Evolutionary conservation across 2,797 vertebrate genomes (phyloP).

Genomic region (Sarcoramphus papa): DNA sequence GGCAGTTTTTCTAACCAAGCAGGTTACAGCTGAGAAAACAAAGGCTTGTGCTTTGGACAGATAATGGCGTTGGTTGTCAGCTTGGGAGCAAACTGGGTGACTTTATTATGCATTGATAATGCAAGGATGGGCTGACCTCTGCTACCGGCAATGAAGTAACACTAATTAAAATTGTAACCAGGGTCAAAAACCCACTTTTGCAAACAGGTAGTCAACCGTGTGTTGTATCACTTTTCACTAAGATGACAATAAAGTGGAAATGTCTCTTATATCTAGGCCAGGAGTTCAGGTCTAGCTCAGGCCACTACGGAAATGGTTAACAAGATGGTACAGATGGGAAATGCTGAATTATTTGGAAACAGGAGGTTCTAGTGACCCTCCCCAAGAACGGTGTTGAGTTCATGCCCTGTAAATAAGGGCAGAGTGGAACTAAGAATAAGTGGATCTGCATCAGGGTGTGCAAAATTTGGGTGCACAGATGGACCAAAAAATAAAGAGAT

Average conservation of each 20-base stretch:
- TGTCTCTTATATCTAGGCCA: not conserved
- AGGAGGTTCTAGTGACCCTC: not conserved
- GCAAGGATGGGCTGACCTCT: not conserved
- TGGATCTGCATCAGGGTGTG: rapidly evolving
- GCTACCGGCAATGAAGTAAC: not conserved
- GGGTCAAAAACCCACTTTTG: not conserved
- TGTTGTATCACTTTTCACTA: not conserved
- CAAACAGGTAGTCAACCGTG: not conserved
- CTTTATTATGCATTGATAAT: not conserved
- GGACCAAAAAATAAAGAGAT: not conserved
- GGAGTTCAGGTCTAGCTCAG: not conserved
- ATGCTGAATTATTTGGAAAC: not conserved
- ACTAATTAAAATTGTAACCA: not conserved
- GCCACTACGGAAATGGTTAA: not conserved
- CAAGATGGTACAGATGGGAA: not conserved
- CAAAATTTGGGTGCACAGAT: rapidly evolving
- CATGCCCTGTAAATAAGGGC: not conserved
- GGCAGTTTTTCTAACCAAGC: not conserved
- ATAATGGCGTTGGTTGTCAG: not conserved
- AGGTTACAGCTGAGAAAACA: not conserved
- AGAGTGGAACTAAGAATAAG: not conserved
- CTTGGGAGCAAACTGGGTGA: not conserved
- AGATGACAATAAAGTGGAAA: not conserved
- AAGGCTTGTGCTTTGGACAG: not conserved
- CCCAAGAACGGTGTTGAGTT: not conserved